Conservation (phyloP, 1,140 invertebrate species). For the Ostrea edulis region DNA sequence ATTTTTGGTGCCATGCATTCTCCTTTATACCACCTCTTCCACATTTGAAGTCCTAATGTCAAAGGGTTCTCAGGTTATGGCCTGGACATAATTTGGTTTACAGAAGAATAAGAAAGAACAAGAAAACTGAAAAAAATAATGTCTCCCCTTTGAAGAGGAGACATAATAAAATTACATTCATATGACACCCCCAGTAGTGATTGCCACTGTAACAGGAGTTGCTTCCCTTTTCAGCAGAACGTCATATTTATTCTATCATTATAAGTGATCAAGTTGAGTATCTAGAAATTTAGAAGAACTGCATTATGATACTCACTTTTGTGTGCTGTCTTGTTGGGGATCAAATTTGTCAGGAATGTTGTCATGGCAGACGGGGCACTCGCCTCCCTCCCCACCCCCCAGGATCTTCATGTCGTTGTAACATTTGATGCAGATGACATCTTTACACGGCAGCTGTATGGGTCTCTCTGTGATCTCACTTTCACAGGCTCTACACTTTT, state of each 20-base stretch:
- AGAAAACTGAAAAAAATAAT: background rate
- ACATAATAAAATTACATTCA: background rate
- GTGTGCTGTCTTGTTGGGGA: slow-evolving; percentile 28
- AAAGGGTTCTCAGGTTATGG: too few species aligned
- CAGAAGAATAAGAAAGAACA: too few species aligned
- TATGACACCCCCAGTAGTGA: too few species aligned
- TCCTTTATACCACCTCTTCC: too few species aligned
- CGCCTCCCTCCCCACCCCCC: background rate
- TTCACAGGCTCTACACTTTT: slow-evolving; percentile 57
- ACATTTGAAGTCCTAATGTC: too few species aligned
- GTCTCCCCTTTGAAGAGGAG: background rate
- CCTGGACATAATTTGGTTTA: too few species aligned
- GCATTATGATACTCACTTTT: slow-evolving; percentile 35
- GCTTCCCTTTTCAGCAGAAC: too few species aligned
- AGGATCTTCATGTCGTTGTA: slow-evolving; percentile 51
- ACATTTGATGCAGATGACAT: slow-evolving; percentile 61
- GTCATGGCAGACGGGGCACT: slow-evolving; percentile 57
- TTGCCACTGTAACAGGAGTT: too few species aligned
- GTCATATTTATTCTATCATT: too few species aligned
- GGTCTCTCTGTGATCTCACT: slow-evolving; percentile 56
- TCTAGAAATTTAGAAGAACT: too few species aligned
- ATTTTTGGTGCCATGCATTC: too few species aligned
- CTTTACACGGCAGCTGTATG: slow-evolving; percentile 57
- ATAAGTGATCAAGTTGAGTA: too few species aligned
- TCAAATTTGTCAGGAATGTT: slow-evolving; percentile 54